These are phyloP conservation scores for Vanacampus margaritifer DNA, from an alignment of 2,113 vertebrate genomes.

Conservation along the genomic window DNA sequence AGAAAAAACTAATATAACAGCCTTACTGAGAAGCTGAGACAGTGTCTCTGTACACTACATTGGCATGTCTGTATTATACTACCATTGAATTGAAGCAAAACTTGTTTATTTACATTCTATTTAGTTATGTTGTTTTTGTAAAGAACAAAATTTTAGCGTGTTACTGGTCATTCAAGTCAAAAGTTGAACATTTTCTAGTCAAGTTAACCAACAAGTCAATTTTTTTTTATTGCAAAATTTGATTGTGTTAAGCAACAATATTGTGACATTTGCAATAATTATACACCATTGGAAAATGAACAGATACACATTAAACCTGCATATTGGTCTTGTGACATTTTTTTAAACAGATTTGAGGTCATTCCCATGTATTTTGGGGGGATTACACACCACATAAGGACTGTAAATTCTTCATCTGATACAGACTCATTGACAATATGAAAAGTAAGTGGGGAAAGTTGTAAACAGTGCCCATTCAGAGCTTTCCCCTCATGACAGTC, in stretches of 20 bases:
- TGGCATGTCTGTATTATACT: too few species aligned
- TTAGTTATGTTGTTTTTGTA: too few species aligned
- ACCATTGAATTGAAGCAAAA: too few species aligned
- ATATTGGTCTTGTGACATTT: not conserved
- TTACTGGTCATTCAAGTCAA: not conserved
- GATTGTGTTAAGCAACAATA: not conserved
- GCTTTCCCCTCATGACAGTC: constrained; percentile 48
- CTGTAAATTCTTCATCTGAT: constrained; percentile 48
- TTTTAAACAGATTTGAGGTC: not conserved
- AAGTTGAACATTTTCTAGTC: not conserved
- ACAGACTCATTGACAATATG: constrained; percentile 43
- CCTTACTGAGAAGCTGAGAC: too few species aligned
- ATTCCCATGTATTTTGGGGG: constrained; percentile 15
- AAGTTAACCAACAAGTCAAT: not conserved
- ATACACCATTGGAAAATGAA: not conserved
- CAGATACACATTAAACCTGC: not conserved
- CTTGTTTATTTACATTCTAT: too few species aligned
- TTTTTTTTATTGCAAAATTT: not conserved
- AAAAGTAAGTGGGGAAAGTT: constrained; percentile 10
- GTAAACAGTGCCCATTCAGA: constrained; percentile 2
- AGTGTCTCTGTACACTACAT: too few species aligned
- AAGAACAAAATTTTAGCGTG: too few species aligned
- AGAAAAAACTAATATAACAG: too few species aligned
- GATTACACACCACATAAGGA: constrained; percentile 23
- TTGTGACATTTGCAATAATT: not conserved